These are phyloP conservation scores for Megamerina dolium DNA, from an alignment of 2,888 invertebrate species.

Conservation along the genomic window DNA sequence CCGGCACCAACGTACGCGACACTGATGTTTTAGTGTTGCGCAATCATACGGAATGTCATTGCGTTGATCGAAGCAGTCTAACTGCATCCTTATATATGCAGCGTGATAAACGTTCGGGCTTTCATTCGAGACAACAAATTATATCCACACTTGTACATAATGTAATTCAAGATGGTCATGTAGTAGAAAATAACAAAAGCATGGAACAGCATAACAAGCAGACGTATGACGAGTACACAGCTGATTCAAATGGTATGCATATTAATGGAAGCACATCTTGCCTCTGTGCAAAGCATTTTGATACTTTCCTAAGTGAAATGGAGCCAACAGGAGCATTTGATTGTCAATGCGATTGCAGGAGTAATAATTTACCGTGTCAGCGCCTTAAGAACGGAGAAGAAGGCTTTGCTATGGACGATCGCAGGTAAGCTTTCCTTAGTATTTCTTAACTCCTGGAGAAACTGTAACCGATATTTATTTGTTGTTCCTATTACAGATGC, in stretches of 20 bases:
- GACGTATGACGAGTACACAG: constrained; percentile 18
- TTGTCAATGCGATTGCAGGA: constrained; percentile 64
- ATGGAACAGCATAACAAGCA: too few species aligned
- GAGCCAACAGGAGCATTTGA: too few species aligned
- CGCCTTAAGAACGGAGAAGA: constrained; percentile 60
- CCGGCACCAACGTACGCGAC: constrained; percentile 12
- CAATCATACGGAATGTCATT: constrained; percentile 46
- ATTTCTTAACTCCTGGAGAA: too few species aligned
- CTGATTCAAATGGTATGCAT: constrained; percentile 16
- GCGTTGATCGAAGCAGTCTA: constrained; percentile 28
- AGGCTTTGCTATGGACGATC: constrained; percentile 58
- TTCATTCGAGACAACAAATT: constrained; percentile 1
- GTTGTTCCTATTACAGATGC: constrained; percentile 31
- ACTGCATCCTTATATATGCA: neutral
- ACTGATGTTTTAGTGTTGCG: constrained; percentile 27
- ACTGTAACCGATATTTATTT: neutral
- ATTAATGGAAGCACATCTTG: too few species aligned
- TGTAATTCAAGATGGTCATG: neutral
- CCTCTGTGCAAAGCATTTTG: too few species aligned
- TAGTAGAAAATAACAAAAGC: neutral
- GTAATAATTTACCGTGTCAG: constrained; percentile 56
- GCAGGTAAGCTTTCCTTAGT: constrained; percentile 50
- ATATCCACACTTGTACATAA: too few species aligned
- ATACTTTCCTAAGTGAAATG: too few species aligned
- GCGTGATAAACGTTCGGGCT: constrained; percentile 20